Evolutionary conservation across 2,113 vertebrate species (phyloP).

Genomic region (Eurypyga helias): DNA sequence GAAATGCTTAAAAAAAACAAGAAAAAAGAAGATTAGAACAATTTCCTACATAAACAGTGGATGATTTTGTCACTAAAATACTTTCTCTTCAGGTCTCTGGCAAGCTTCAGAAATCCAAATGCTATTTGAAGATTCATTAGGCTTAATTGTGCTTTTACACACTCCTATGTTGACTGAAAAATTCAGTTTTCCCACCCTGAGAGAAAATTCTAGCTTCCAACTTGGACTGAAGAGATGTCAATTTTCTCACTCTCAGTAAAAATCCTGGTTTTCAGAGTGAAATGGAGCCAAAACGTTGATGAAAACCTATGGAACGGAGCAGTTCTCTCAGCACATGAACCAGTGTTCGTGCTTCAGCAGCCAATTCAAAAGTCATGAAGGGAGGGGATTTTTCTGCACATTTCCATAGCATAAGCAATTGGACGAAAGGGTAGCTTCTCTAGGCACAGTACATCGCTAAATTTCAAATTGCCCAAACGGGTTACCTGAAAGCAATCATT

Average conservation of each 20-base stretch:
- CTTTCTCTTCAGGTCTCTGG: not conserved
- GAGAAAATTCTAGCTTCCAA: not conserved
- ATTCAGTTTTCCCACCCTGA: not conserved
- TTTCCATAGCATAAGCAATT: not conserved
- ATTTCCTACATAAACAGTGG: not conserved
- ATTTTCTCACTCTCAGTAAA: not conserved
- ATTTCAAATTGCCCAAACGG: not conserved
- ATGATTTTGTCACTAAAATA: not conserved
- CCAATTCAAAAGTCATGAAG: not conserved
- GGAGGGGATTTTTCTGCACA: not conserved
- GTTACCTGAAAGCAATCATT: not conserved
- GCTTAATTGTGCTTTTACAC: not conserved
- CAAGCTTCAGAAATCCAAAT: not conserved
- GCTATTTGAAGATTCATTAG: not conserved
- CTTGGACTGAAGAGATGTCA: not conserved
- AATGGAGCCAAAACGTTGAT: not conserved
- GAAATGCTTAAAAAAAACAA: not conserved
- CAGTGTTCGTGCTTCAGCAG: not conserved
- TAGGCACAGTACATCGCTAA: fast-evolving
- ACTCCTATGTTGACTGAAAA: not conserved
- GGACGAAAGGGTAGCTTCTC: not conserved
- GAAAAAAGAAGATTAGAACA: not conserved
- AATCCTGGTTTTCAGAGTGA: not conserved
- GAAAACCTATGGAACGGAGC: not conserved
- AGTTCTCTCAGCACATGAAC: not conserved